Evolutionary conservation across 2,113 vertebrate species (phyloP).

Genomic region (Nycticebus coucang): DNA sequence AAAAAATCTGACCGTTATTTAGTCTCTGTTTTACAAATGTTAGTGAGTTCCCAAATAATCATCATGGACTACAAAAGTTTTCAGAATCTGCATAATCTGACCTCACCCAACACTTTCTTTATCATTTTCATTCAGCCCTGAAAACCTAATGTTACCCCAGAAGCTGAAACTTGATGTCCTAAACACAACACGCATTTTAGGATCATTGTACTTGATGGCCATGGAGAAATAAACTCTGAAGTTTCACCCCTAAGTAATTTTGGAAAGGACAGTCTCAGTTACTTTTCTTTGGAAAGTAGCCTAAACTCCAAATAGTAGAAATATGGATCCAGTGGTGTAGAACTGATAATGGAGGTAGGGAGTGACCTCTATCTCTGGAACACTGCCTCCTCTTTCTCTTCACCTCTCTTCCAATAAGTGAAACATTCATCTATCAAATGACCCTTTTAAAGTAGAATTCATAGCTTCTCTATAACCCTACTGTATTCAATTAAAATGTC

Average conservation of each 20-base stretch:
- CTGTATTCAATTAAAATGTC: neutral
- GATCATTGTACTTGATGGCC: neutral
- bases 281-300: constrained; percentile 7
- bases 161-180: neutral
- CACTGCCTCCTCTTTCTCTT: neutral
- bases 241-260: neutral
- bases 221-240: neutral
- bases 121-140: neutral
- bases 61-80: neutral
- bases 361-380: neutral
- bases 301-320: neutral
- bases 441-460: constrained; percentile 24
- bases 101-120: neutral
- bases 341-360: neutral
- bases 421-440: neutral
- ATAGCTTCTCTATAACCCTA: neutral
- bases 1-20: neutral
- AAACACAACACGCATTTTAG: neutral
- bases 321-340: neutral
- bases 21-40: neutral
- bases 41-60: neutral
- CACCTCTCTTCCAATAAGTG: neutral
- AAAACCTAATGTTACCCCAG: constrained; percentile 4
- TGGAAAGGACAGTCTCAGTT: neutral
- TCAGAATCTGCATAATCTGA: neutral